Percentiles rank a stretch among this genome's conserved stretches.
Evolutionary conservation across 1,140 invertebrate genomes (phyloP).

Genomic region (Melitaea cinxia): DNA sequence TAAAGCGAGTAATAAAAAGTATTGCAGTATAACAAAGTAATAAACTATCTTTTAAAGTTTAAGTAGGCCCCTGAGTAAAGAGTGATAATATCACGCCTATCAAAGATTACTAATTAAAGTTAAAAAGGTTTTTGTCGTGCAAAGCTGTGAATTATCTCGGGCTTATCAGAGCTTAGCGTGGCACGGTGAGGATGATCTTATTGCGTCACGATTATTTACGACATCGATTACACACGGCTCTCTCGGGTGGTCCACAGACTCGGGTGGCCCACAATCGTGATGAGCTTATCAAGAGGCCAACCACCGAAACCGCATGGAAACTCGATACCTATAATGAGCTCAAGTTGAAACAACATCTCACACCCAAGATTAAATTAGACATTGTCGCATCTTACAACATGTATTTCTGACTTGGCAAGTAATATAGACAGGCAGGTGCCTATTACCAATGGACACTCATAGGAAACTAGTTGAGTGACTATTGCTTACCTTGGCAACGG

Average conservation of each 20-base stretch:
- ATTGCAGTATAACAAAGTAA: background rate
- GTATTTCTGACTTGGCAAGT: slow-evolving; percentile 58
- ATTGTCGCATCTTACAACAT: slow-evolving; percentile 40
- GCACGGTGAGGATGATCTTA: slow-evolving; percentile 57
- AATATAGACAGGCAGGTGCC: slow-evolving; percentile 40
- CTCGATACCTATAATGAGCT: slow-evolving; percentile 47
- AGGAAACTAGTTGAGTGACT: slow-evolving; percentile 50
- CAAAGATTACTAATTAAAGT: slow-evolving; percentile 33
- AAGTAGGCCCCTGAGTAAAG: background rate
- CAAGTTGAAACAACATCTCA: slow-evolving; percentile 39
- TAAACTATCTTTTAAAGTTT: background rate
- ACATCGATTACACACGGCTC: slow-evolving; percentile 53
- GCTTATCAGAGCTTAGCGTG: slow-evolving; percentile 65
- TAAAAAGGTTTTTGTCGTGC: slow-evolving; percentile 43
- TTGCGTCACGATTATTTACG: slow-evolving; percentile 75
- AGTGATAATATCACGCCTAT: background rate
- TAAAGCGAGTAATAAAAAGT: background rate
- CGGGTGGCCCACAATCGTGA: slow-evolving; percentile 59
- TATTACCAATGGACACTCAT: slow-evolving; percentile 47
- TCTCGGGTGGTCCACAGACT: slow-evolving; percentile 63
- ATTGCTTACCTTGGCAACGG: slow-evolving; percentile 54
- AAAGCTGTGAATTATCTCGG: slow-evolving; percentile 46
- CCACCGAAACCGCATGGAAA: slow-evolving; percentile 59
- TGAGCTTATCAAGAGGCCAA: slow-evolving; percentile 66
- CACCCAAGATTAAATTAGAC: slow-evolving; percentile 43